Base-by-base conservation (phyloP, 2,113 vertebrate species). In the Thalassoma bifasciatum region DNA sequence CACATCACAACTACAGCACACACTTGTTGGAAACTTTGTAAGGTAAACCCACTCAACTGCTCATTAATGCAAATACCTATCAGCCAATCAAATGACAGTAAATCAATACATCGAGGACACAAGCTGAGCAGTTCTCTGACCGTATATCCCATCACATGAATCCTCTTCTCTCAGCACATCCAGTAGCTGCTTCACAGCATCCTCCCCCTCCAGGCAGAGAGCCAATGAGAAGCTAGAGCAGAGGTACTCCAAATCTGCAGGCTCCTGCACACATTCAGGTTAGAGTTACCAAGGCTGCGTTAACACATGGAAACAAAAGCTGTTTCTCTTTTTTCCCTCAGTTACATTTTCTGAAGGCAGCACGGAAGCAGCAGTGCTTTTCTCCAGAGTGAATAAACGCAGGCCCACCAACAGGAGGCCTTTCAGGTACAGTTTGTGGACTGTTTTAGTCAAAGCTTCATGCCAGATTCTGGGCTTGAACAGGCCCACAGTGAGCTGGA, bases 151-250 rank as follows among this genome's bases (percentile, higher is more conserved):
- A 34, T 30, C 38, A 22, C 36, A 16, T 58, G 53, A 81, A 36
- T 46, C 44, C 5, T 7, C 4, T 14, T 47, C 38, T 2, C 89
- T 88, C 57, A 94, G 82, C 47, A 94, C 30, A 44, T 95, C 91
- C 64, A 94, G 40, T 59, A 95, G 84, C 62, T 87, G 93, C 79
- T 88, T 91, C 76, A 95, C 89, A 51, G 94, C 92, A 3, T 94
- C 93, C 56, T 86, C 79, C 51, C 94, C 88, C 70, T 92, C 89
- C 19, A 95, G 90, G 82, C 94, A 94, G 47, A 95, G 77, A 81
- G 91, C 89, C 0, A 95, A 75, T 37, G 86, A 91, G 21, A 91
- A 78, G 46, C 88, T 88, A 0, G 91, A 93, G n/a, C 81, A 88
- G 0, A 94, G 86, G 71, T 88, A 85, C 56, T 87, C 86, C 16